Percentiles rank a stretch among this genome's conserved stretches.
These are phyloP conservation scores for Orchestia grillus DNA, from an alignment of 1,140 invertebrate genomes.

Conservation along the genomic window DNA sequence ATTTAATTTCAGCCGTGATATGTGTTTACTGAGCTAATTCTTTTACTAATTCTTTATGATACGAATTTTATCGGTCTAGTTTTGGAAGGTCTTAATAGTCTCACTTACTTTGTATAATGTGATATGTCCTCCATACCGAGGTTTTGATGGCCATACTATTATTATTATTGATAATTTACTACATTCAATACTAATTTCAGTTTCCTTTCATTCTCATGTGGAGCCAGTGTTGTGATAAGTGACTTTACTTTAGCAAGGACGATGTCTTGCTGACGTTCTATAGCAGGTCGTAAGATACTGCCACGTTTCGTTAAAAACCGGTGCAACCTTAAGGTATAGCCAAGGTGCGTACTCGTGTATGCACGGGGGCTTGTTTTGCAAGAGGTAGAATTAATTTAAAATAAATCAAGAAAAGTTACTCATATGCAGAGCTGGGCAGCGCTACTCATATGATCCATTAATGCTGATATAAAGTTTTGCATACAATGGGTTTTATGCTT, in stretches of 20 bases:
- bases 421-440: too few relatives aligned
- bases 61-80: background rate
- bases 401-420: too few relatives aligned
- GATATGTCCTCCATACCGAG: background rate
- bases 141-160: background rate
- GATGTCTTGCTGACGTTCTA: too few relatives aligned
- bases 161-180: background rate
- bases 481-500: background rate
- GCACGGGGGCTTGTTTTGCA: background rate
- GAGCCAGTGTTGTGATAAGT: too few relatives aligned
- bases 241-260: too few relatives aligned
- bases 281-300: background rate
- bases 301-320: background rate
- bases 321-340: background rate
- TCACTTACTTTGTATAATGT: background rate
- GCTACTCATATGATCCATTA: background rate
- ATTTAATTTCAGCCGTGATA: background rate
- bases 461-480: background rate
- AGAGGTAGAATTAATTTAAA: background rate
- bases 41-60: background rate
- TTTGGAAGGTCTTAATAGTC: background rate
- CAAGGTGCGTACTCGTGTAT: background rate
- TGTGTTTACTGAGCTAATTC: background rate
- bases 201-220: background rate
- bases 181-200: background rate